Percentiles rank a stretch among this genome's conserved stretches.
These are phyloP conservation scores for Melieria crassipennis DNA, from an alignment of 2,888 invertebrate genomes.

Conservation along the genomic window DNA sequence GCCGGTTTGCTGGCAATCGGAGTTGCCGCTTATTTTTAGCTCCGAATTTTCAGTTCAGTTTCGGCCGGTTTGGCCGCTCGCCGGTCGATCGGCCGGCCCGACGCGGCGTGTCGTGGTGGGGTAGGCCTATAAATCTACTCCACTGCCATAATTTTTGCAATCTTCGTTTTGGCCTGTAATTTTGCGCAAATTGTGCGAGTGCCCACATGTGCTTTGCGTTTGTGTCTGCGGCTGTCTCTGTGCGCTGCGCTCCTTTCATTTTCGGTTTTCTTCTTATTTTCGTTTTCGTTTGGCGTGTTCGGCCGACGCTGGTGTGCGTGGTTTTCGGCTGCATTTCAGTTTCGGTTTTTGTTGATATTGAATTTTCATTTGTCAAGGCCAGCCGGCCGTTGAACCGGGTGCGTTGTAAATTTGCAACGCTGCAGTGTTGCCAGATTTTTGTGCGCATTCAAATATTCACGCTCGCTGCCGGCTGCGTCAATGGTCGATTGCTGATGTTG, in stretches of 20 bases:
- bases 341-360: constrained; percentile 45
- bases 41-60: constrained; percentile 49
- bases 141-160: constrained; percentile 52
- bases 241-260: constrained; percentile 11
- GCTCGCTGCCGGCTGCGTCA: neutral
- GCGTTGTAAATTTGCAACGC: constrained; percentile 10
- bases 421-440: constrained; percentile 35
- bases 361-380: constrained; percentile 52
- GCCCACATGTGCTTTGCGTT: constrained; percentile 22
- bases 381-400: constrained; percentile 47
- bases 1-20: constrained; percentile 21
- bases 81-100: constrained; percentile 20
- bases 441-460: constrained; percentile 27
- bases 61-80: constrained; percentile 44
- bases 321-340: too few species aligned
- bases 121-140: constrained; percentile 52
- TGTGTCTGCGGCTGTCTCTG: constrained; percentile 22
- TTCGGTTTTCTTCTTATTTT: constrained; percentile 35
- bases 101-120: constrained; percentile 32
- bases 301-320: neutral
- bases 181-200: constrained; percentile 21
- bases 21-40: constrained; percentile 45
- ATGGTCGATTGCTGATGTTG: neutral
- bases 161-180: constrained; percentile 44
- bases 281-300: constrained; percentile 23